Base-by-base conservation (phyloP, 2,888 invertebrate species). In the Laothoe populi region DNA sequence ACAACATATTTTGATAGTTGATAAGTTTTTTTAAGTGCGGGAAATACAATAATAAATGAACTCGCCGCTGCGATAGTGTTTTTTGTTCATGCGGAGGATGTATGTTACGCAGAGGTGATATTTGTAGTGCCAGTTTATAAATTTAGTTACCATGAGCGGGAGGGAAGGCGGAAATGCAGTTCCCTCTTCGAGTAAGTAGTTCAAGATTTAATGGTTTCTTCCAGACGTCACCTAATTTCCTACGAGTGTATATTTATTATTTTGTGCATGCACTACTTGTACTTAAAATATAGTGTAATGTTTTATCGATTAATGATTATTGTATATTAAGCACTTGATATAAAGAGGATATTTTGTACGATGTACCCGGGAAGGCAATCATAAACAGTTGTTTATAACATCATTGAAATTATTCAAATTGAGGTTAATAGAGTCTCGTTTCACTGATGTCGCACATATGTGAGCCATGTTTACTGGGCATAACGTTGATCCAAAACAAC, bases 121-220 rank as follows among this genome's bases (percentile, higher is more conserved):
- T 81, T 78, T 81, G 87, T 88, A 86, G 89, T 87, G 83, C 84
- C 78, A 78, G 82, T 86, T 84, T 77, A 81, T 76, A 78, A 82
- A 84, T 84, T 80, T 80, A 83, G 78, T 84, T 89, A 92, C 86
- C 84, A 92, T 92, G 92, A 92, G 87, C 87, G 91, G 87, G 84
- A 89, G 88, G 86, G 88, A 88, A 88, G 89, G 86, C 90, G 92
- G 92, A 91, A 90, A 88, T 92, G 90, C 90, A 92, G 90, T 90
- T 90, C 90, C 91, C 86, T 88, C 90, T 90, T 88, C 86, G 75
- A 90, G 92, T 92, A 83, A 92, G 92, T 91, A 87, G 61, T 67
- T 63, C 71, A 67, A 73, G 60, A 71, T 78, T 69, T 71, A 80
- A 77, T 53, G 48, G 4, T 60, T 42, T 10, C 40, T 42, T 23